Evolutionary conservation across 2,113 vertebrate genomes (phyloP).

Genomic region (Saimiri boliviensis): DNA sequence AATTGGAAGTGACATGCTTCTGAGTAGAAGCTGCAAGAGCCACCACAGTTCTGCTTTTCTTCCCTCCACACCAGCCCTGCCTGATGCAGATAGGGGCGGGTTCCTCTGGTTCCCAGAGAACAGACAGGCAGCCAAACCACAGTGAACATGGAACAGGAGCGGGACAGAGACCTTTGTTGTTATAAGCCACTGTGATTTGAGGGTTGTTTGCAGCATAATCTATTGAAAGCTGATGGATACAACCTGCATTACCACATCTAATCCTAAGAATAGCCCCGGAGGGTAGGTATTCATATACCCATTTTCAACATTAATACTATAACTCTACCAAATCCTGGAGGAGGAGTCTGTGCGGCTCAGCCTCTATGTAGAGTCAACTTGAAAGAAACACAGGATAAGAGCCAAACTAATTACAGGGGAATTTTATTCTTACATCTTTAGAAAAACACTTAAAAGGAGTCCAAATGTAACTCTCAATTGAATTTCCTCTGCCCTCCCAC

Average conservation of each 20-base stretch:
- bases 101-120: not conserved
- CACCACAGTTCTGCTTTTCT: not conserved
- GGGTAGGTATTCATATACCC: not conserved
- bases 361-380: not conserved
- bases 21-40: not conserved
- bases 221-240: not conserved
- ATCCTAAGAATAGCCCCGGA: not conserved
- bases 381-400: not conserved
- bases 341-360: not conserved
- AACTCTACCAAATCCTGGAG: not conserved
- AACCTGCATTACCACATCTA: not conserved
- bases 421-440: constrained; percentile 45
- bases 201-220: not conserved
- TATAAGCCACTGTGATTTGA: not conserved
- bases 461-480: not conserved
- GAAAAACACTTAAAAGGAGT: not conserved
- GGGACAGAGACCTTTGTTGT: constrained; percentile 1
- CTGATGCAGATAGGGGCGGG: not conserved
- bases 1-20: not conserved
- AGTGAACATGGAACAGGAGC: not conserved
- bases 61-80: not conserved
- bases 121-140: not conserved
- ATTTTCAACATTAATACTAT: not conserved
- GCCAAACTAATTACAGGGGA: constrained; percentile 44
- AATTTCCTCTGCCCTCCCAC: not conserved